phyloP scores from a whole-genome alignment of 2,113 vertebrate species.

The Caranx melampygus region DNA sequence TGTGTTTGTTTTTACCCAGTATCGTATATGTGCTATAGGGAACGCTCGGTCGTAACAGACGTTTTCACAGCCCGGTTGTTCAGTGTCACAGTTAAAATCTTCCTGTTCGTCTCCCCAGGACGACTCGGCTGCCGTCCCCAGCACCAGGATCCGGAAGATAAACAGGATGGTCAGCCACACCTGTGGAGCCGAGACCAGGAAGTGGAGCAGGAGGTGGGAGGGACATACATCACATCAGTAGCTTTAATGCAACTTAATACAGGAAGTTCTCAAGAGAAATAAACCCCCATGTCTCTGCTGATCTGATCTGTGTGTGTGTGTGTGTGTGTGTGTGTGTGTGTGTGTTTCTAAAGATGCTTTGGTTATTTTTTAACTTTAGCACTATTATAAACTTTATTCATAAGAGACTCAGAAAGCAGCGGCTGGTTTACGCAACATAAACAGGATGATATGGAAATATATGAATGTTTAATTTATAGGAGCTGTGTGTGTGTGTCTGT shows the following conservation, averaged over 20 bases:
- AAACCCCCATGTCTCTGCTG: too few relatives aligned
- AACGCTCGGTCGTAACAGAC: conserved; percentile 97
- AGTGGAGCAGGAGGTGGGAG: neutral
- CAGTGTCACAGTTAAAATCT: conserved; percentile 93
- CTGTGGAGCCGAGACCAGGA: conserved; percentile 18
- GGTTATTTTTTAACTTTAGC: neutral
- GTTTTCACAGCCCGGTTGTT: conserved; percentile 94
- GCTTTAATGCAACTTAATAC: neutral
- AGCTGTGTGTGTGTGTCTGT: conserved; percentile 16
- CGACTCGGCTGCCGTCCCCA: conserved; percentile 95
- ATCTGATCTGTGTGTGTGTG: too few relatives aligned
- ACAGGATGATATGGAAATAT: conserved; percentile 25
- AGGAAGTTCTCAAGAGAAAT: neutral
- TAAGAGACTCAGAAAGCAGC: neutral
- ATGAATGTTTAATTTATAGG: conserved; percentile 21
- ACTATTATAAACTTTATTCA: neutral
- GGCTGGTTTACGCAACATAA: neutral
- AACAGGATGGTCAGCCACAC: conserved; percentile 97
- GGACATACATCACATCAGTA: neutral
- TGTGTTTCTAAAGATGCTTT: neutral
- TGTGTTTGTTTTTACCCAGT: conserved; percentile 81
- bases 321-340: too few relatives aligned
- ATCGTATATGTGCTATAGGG: conserved; percentile 96
- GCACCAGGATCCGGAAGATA: conserved; percentile 97
- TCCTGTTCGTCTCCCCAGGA: conserved; percentile 97